These are phyloP conservation scores for Lanistes nyassanus DNA, from an alignment of 1,140 invertebrate species.

Conservation along the genomic window DNA sequence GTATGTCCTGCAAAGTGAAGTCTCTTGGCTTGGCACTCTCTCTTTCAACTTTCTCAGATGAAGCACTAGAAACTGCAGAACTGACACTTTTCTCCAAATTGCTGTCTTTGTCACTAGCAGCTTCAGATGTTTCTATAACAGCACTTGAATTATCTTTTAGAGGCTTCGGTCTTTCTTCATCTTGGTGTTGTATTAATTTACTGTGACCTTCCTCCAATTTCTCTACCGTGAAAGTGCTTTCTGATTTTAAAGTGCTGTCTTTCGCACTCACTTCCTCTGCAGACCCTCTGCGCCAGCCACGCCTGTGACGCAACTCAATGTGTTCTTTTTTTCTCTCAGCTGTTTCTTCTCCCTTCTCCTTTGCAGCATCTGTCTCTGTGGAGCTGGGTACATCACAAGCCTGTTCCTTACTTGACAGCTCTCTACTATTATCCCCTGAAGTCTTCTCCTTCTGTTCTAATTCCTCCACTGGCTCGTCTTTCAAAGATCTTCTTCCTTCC, in stretches of 20 bases:
- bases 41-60: background rate
- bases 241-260: too few species aligned
- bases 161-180: background rate
- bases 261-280: too few species aligned
- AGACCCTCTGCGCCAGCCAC: too few species aligned
- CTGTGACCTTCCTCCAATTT: too few species aligned
- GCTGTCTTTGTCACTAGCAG: background rate
- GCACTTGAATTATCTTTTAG: too few species aligned
- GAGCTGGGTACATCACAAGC: background rate
- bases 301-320: too few species aligned
- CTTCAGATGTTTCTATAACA: slow-evolving; percentile 16
- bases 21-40: background rate
- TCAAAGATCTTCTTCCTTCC: too few species aligned
- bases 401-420: background rate
- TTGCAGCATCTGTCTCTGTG: background rate
- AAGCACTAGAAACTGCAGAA: slow-evolving; percentile 1
- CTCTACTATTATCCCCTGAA: background rate
- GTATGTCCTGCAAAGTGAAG: too few species aligned
- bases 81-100: background rate
- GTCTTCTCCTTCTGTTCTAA: background rate
- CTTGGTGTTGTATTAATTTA: too few species aligned
- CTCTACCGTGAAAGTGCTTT: too few species aligned
- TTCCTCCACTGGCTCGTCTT: too few species aligned
- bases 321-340: background rate
- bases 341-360: background rate